Evolutionary conservation across 2,888 invertebrate species (phyloP).

Genomic region (Nomada ruficornis): DNA sequence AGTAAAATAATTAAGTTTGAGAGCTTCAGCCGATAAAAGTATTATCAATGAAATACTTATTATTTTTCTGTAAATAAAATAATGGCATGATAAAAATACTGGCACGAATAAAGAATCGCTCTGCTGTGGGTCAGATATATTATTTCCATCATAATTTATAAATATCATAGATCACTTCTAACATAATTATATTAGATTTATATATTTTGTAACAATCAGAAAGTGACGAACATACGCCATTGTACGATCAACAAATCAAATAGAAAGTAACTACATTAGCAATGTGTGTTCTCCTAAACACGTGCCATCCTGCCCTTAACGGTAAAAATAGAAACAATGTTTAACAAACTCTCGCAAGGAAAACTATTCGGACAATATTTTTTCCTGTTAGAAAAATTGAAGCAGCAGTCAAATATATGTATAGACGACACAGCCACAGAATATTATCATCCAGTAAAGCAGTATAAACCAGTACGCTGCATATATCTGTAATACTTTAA

Average conservation of each 20-base stretch:
- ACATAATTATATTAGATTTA: conserved; percentile 71
- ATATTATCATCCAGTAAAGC: conserved; percentile 36
- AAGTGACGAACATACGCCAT: conserved; percentile 64
- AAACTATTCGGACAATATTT: no score
- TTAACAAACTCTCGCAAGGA: conserved; percentile 17
- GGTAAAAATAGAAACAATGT: conserved; percentile 51
- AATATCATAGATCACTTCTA: conserved; percentile 69
- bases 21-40: background rate
- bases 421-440: conserved; percentile 28
- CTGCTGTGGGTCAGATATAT: conserved; percentile 60
- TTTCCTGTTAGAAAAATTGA: conserved; percentile 12
- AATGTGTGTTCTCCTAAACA: conserved; percentile 60
- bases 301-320: conserved; percentile 60
- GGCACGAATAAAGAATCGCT: conserved; percentile 31
- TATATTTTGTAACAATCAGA: conserved; percentile 59
- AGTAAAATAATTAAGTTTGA: conserved; percentile 36
- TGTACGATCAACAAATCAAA: conserved; percentile 65
- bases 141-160: conserved; percentile 68
- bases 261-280: conserved; percentile 67
- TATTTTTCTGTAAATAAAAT: conserved; percentile 8
- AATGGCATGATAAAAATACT: conserved; percentile 23
- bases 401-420: conserved; percentile 33
- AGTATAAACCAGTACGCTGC: conserved; percentile 31
- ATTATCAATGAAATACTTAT: background rate
- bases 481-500: conserved; percentile 32